These are phyloP conservation scores for Zaprionus capensis DNA, from an alignment of 1,140 invertebrate genomes.

Conservation along the genomic window DNA sequence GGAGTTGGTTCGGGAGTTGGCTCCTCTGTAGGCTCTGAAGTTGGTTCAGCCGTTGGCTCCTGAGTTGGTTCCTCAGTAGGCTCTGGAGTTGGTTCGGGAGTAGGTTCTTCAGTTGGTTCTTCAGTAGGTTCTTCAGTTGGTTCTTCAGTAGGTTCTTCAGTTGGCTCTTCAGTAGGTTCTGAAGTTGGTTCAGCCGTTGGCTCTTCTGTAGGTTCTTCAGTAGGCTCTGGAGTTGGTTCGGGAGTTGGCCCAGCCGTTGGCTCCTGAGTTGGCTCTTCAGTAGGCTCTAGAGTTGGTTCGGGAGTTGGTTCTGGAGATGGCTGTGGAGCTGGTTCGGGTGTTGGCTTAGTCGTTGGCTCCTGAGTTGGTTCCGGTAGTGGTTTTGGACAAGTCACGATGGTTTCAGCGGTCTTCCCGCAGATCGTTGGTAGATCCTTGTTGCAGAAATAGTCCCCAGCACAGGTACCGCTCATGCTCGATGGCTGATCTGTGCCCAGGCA, in stretches of 20 bases:
- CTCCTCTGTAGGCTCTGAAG: neutral
- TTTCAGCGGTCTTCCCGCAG: slow-evolving; percentile 33
- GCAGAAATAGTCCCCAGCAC: slow-evolving; percentile 34
- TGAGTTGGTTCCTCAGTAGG: neutral
- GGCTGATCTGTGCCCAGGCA: slow-evolving; percentile 41
- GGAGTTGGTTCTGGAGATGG: too few species aligned
- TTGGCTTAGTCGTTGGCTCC: neutral
- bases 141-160: too few species aligned
- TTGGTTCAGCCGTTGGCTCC: neutral
- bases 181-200: too few species aligned
- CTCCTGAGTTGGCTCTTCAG: neutral
- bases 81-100: too few species aligned
- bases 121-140: neutral
- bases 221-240: neutral
- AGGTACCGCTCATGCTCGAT: slow-evolving; percentile 18
- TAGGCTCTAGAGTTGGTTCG: neutral
- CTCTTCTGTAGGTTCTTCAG: neutral
- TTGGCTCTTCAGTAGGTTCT: neutral
- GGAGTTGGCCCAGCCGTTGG: too few species aligned
- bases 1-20: neutral
- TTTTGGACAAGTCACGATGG: slow-evolving; percentile 29
- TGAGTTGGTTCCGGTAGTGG: neutral
- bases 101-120: too few species aligned
- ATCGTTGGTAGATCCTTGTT: slow-evolving; percentile 34
- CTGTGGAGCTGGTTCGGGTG: too few species aligned